phyloP scores from a whole-genome alignment of 2,113 vertebrate genomes.

The Entomyzon cyanotis region DNA sequence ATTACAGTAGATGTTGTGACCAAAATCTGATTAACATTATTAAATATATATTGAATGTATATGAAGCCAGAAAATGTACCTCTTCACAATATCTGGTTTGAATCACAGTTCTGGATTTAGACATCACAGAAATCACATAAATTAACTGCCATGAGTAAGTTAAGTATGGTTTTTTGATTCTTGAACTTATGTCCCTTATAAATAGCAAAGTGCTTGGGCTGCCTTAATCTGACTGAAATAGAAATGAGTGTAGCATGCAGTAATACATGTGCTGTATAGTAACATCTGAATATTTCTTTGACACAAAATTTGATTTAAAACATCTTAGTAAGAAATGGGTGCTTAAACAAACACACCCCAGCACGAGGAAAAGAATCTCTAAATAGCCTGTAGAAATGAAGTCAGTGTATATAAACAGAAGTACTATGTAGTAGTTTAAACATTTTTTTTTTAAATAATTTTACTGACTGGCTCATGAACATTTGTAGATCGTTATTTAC shows the following conservation, averaged over 20 bases:
- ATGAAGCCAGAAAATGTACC: background rate
- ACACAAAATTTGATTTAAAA: background rate
- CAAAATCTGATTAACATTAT: background rate
- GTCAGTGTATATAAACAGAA: background rate
- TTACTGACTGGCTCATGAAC: background rate
- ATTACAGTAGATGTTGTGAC: background rate
- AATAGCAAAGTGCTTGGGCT: background rate
- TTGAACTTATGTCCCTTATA: background rate
- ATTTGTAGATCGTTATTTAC: background rate
- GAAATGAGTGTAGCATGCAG: background rate
- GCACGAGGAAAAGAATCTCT: background rate
- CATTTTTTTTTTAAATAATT: constrained; percentile 2
- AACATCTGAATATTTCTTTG: background rate
- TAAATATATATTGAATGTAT: background rate
- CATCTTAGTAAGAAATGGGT: background rate
- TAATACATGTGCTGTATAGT: background rate
- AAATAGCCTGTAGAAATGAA: background rate
- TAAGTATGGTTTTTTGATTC: background rate
- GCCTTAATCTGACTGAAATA: background rate
- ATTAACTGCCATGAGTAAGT: background rate
- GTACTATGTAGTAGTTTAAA: background rate
- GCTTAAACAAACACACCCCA: background rate
- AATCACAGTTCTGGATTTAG: background rate
- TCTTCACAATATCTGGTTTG: background rate
- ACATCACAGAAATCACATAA: background rate